phyloP scores from a whole-genome alignment of 2,888 invertebrate species.

The Pristionchus japonicus region DNA sequence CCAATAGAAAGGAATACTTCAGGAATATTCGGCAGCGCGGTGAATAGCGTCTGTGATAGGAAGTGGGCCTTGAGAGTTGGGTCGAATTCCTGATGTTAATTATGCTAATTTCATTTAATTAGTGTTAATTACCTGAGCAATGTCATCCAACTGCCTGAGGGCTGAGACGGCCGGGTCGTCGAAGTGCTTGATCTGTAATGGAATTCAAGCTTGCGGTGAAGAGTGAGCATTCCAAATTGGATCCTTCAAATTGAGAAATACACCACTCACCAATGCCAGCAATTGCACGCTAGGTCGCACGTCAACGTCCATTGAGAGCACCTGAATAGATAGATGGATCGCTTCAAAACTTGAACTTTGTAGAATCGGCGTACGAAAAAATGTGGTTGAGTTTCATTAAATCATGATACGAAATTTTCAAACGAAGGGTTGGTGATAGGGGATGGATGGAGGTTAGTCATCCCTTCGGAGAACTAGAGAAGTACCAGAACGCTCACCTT shows the following conservation, averaged over 20 bases:
- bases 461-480: too few species aligned
- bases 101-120: not conserved
- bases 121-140: conserved; percentile 79
- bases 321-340: conserved; percentile 45
- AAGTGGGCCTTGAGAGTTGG: conserved; percentile 90
- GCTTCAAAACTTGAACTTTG: not conserved
- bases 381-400: too few species aligned
- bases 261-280: conserved; percentile 85
- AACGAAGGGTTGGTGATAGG: too few species aligned
- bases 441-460: not conserved
- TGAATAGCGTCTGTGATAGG: conserved; percentile 82
- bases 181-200: conserved; percentile 78
- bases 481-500: conserved; percentile 50
- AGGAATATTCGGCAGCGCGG: conserved; percentile 67
- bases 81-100: conserved; percentile 83
- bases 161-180: conserved; percentile 92
- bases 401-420: too few species aligned
- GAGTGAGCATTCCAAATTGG: not conserved
- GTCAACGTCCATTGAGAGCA: conserved; percentile 80
- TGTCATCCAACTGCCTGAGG: conserved; percentile 91
- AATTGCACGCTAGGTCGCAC: conserved; percentile 92
- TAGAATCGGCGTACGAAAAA: too few species aligned
- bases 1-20: too few species aligned
- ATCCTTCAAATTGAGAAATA: not conserved
- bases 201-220: too few species aligned